Conservation (phyloP, 2,797 vertebrate species). For the Crenichthys baileyi region DNA sequence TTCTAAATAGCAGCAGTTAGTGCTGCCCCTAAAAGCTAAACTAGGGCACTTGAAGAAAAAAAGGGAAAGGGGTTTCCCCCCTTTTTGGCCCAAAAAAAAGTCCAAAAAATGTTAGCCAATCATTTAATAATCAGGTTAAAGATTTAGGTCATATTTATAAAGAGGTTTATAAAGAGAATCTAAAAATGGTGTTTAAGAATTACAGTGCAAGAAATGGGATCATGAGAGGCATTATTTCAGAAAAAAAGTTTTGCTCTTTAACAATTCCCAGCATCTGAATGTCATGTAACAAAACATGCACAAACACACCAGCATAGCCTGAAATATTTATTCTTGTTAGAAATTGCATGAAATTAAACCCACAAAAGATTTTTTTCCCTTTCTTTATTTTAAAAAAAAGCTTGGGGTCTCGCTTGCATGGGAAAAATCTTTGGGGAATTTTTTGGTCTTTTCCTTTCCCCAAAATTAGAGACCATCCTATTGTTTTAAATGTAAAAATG, state of each 20-base stretch:
- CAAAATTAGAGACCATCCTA: no score
- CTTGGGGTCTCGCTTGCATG: slow-evolving; percentile 2
- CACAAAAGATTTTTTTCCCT: slow-evolving; percentile 21
- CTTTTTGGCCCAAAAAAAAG: no score
- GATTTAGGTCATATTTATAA: background rate
- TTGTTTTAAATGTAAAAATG: no score
- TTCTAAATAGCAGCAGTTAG: background rate
- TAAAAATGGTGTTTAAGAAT: slow-evolving; percentile 49
- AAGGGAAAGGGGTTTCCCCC: no score
- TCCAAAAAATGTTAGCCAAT: no score
- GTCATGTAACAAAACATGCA: slow-evolving; percentile 2
- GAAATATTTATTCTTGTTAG: slow-evolving; percentile 22
- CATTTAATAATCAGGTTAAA: background rate
- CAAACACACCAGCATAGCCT: slow-evolving; percentile 12
- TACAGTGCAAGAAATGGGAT: slow-evolving; percentile 13
- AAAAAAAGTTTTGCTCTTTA: slow-evolving; percentile 20
- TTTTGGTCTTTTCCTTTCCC: no score
- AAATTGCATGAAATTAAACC: slow-evolving; percentile 23
- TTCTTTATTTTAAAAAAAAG: slow-evolving; percentile 29
- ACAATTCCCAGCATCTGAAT: slow-evolving; percentile 2
- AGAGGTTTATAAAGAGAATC: background rate
- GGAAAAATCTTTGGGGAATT: no score
- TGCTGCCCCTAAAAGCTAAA: background rate
- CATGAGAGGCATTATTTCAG: slow-evolving; percentile 17
- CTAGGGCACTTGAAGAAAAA: background rate